Evolutionary conservation across 2,113 vertebrate species (phyloP).

Genomic region (Ploceus nigricollis): DNA sequence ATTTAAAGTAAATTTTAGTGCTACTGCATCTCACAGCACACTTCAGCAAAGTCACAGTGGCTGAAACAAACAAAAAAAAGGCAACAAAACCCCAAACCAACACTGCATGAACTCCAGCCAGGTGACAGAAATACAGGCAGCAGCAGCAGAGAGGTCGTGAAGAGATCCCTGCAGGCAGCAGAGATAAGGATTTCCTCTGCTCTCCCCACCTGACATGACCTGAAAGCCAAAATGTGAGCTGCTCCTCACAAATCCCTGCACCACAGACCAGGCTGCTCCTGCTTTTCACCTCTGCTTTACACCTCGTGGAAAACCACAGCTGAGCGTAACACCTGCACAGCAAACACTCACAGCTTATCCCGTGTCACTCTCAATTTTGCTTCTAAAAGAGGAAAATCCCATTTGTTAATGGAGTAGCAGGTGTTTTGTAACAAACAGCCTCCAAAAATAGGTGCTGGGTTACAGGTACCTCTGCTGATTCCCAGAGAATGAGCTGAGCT

Average conservation of each 20-base stretch:
- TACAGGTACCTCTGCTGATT: neutral
- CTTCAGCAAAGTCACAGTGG: neutral
- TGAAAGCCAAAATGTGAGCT: neutral
- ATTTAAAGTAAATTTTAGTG: neutral
- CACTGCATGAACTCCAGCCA: neutral
- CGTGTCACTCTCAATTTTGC: neutral
- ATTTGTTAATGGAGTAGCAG: neutral
- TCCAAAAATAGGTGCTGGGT: neutral
- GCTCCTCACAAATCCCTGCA: neutral
- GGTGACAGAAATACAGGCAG: neutral
- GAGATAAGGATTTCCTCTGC: neutral
- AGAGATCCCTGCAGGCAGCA: neutral
- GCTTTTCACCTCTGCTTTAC: neutral
- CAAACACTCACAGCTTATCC: neutral
- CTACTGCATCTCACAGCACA: neutral
- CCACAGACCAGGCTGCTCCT: neutral
- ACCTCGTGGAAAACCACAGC: neutral
- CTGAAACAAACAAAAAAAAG: neutral
- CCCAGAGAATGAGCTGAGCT: neutral
- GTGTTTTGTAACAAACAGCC: neutral
- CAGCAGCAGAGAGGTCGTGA: rapidly evolving
- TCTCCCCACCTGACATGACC: neutral
- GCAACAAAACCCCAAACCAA: neutral
- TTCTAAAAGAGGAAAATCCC: neutral
- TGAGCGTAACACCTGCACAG: neutral